These are phyloP conservation scores for Cryptops parisi DNA, from an alignment of 2,888 invertebrate species.

Conservation along the genomic window DNA sequence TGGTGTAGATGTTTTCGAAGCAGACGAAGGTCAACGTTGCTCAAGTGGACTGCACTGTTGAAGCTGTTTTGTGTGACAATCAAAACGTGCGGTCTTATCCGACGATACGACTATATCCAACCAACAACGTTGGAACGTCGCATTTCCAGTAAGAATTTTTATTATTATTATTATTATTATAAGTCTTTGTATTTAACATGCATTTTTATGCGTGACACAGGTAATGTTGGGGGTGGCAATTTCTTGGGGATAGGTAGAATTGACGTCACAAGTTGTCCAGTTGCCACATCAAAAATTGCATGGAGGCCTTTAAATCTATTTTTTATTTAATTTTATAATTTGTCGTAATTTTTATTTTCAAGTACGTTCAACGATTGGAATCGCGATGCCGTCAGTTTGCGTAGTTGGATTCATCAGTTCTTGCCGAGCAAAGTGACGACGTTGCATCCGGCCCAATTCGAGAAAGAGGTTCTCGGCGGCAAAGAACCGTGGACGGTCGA, in stretches of 20 bases:
- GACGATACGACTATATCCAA: slow-evolving; percentile 49
- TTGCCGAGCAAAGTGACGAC: slow-evolving; percentile 43
- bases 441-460: slow-evolving; percentile 35
- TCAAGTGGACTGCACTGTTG: slow-evolving; percentile 49
- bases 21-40: slow-evolving; percentile 43
- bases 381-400: slow-evolving; percentile 45
- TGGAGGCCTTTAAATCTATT: too few relatives aligned
- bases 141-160: background rate
- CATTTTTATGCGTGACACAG: too few relatives aligned
- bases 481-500: slow-evolving; percentile 38
- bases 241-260: too few relatives aligned
- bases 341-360: slow-evolving; percentile 19
- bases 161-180: slow-evolving; percentile 20
- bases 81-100: slow-evolving; percentile 52
- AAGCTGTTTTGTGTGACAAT: slow-evolving; percentile 41
- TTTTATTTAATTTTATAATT: slow-evolving; percentile 19
- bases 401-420: slow-evolving; percentile 47
- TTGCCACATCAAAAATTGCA: too few relatives aligned
- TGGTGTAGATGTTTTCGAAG: slow-evolving; percentile 34
- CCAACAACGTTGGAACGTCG: background rate
- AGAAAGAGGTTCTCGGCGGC: slow-evolving; percentile 37
- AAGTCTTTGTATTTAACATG: slow-evolving; percentile 20
- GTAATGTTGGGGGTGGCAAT: too few relatives aligned
- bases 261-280: too few relatives aligned
- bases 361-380: slow-evolving; percentile 45